Evolutionary conservation across 1,140 invertebrate species (phyloP), one percentile per base, ranked within the genome.

Genomic region (Brachystomella parvula): DNA sequence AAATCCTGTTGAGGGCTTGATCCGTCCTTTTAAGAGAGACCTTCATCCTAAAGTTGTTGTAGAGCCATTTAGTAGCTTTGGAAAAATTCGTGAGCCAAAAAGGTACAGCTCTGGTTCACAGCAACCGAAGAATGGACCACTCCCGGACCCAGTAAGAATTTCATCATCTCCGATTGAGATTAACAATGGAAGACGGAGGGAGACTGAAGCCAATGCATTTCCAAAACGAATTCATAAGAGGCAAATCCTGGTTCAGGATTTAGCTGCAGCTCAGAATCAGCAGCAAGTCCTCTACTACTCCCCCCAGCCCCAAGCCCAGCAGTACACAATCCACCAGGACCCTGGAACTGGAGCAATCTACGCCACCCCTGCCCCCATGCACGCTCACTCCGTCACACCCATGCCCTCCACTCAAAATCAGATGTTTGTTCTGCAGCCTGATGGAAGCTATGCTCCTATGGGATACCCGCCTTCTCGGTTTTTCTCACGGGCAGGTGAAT

Each of bases 151-250:
- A 0, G 62, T 71, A 6, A 26, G 59, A 2, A 53, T 71, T 26
- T 71, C 69, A 0, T 67, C 69, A n/a, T 65, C 67, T 59, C 19
- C 69, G 2, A 71, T 71, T 28, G 39, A 24, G 33, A 65, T 71
- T 6, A 58, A 21, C 64, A 24, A 58, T 49, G 9, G 57, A 30
- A 12, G 62, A 33, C 2, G 47, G 44, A n/a, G 61, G 61, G 28
- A 59, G 60, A 29, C 15, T n/a, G 33, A 6, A 21, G 19, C 15
- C 12, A 60, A 60, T 6, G n/a, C 6, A 21, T 6, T 9, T 24
- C 53, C 6, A 21, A 32, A 62, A 3, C 32, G 15, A 12, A 3
- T 31, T 62, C 9, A 47, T 3, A 62, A 62, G 31, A 15, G 60
- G 6, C 60, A 62, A 26, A 62, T 62, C 21, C 3, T 62, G 6